Evolutionary conservation across 2,888 invertebrate species (phyloP), one percentile per base, ranked within the genome.

Genomic region (Philhelius pedissequus): DNA sequence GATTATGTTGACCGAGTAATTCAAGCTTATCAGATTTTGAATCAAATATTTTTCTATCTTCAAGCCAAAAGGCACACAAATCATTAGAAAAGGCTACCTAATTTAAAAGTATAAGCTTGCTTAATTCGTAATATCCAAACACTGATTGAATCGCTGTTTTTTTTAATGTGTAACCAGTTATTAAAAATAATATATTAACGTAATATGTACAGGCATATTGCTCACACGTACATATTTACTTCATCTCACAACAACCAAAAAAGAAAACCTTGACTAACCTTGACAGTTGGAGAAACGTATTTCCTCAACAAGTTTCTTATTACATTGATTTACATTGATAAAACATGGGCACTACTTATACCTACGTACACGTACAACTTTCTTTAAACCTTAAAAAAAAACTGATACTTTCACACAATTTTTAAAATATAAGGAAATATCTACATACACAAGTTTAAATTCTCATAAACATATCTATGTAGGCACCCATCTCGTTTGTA

Each of bases 211-310:
- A n/a, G n/a, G n/a, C n/a, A n/a, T n/a, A n/a, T n/a, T n/a, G n/a
- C n/a, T n/a, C n/a, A n/a, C n/a, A n/a, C n/a, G n/a, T n/a, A n/a
- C n/a, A n/a, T n/a, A n/a, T n/a, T 8, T 25, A 18, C 20, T 7
- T 56, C 32, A 62, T 15, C 15, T 35, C n/a, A n/a, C 20, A 27
- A 30, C 6, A 62, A 13, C 7, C 7, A 3, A 62, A 48, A 48
- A 22, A 22, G 22, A 48, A 62, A 62, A 27, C 40, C 43, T 62
- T 62, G 62, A 13, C 27, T 62, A 62, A 62, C 62, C 62, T 62
- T 62, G 62, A 66, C 66, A 32, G 50, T 50, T 35, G 50, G 7
- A 27, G 15, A 18, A 15, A 11, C 18, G 13, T 43, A 27, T 8
- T 35, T 13, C 4, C n/a, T 35, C 13, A 40, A 20, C 25, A 45